Conservation (phyloP, 30 jellyfish, hydroid and myxozoan species). For the Hydra vulgaris region DNA sequence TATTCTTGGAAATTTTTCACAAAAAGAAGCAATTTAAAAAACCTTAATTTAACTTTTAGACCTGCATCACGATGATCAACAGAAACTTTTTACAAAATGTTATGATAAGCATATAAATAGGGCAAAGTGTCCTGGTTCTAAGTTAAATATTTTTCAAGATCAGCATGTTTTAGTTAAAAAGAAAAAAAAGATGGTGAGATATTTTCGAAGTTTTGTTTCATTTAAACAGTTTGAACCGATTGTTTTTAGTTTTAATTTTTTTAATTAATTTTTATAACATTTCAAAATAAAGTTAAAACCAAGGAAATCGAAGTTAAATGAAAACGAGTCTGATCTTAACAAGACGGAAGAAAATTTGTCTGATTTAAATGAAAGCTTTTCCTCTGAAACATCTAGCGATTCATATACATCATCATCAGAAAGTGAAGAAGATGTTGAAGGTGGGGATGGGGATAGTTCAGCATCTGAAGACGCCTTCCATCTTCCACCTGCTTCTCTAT, state of each 20-base stretch:
- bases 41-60: not conserved
- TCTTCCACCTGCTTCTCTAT: conserved; percentile 42
- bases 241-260: too few species aligned
- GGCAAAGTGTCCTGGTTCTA: not conserved
- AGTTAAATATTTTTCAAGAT: not conserved
- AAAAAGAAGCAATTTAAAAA: too few species aligned
- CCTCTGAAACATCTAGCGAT: not conserved
- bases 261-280: too few species aligned
- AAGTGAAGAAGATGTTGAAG: conserved; percentile 14
- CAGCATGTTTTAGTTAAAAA: not conserved
- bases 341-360: not conserved
- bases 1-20: too few species aligned
- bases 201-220: not conserved
- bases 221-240: not conserved
- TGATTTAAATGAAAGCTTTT: not conserved
- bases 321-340: not conserved
- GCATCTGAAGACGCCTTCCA: conserved; percentile 53
- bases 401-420: not conserved
- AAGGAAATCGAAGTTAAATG: not conserved
- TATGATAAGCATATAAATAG: not conserved
- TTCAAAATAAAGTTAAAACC: too few species aligned
- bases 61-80: not conserved
- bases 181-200: not conserved
- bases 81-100: not conserved
- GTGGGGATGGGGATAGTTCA: conserved; percentile 8